Evolutionary conservation across 2,888 invertebrate genomes (phyloP), one percentile per base, ranked within the genome.

Genomic region (Penaeus monodon): DNA sequence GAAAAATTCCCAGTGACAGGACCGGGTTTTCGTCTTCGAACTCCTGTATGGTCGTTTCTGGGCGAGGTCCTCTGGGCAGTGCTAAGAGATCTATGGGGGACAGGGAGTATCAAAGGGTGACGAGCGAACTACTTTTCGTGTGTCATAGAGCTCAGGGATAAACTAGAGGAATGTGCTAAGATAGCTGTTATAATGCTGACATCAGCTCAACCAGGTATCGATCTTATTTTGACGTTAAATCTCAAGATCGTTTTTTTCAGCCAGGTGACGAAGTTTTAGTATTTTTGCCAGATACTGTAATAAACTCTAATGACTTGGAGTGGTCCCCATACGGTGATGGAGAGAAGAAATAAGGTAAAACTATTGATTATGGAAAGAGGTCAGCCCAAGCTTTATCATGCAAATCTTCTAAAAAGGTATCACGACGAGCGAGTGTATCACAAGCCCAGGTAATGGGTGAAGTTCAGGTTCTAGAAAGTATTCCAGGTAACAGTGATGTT

Each of bases 251-350:
- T 49, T 22, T 14, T 17, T 77, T 77, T 22, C 2, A 3, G 49
- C 49, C 27, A 24, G 77, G 77, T n/a, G 77, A 77, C 77, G 77
- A 77, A 77, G 77, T 77, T 44, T 33, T 77, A 6, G 24, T 77
- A n/a, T 24, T 77, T 4, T 63, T 77, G n/a, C 77, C 77, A 12
- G 77, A 77, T 27, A 44, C 38, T 24, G 57, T 8, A 33, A 77
- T 24, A 77, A 77, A 29, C 33, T 17, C 77, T 77, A 6, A 77
- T 77, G 68, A 68, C 29, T 29, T 77, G 77, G 49, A 77, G 57
- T 10, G 68, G 68, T 68, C 68, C 29, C 6, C 10, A 27, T 68
- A n/a, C 22, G 12, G 57, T 77, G 22, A 17, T 44, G 27, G 77
- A 77, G 33, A 77, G 27, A 24, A n/a, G 77, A 7, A 77, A 49